Percentiles rank a stretch among this genome's conserved stretches.
phyloP scores from a whole-genome alignment of 2,888 invertebrate genomes.

The Drosophila tanythrix region DNA sequence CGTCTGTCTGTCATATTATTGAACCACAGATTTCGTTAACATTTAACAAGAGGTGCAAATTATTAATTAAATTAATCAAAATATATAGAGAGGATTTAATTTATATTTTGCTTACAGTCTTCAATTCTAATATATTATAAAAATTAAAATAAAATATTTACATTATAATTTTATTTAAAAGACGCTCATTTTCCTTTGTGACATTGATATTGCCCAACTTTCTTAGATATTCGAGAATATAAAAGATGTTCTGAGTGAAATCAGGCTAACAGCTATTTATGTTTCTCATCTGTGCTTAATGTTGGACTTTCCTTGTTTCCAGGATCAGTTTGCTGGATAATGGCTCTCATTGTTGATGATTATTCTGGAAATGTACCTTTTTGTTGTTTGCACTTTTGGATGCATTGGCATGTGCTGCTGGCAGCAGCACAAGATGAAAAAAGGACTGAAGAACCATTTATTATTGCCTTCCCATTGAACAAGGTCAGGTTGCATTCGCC shows the following conservation, averaged over 20 bases:
- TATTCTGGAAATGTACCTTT: slow-evolving; percentile 12
- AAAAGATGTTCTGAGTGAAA: not conserved
- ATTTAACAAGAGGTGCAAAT: not conserved
- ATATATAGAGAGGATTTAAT: too few species aligned
- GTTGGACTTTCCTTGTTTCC: not conserved
- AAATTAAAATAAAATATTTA: too few species aligned
- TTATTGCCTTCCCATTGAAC: slow-evolving; percentile 34
- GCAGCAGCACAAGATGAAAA: slow-evolving; percentile 41
- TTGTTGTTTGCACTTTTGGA: slow-evolving; percentile 10
- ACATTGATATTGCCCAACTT: too few species aligned
- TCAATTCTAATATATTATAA: too few species aligned
- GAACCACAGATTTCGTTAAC: not conserved
- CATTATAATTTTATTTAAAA: too few species aligned
- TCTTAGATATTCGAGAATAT: not conserved
- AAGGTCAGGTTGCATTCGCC: slow-evolving; percentile 51
- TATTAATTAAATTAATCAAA: too few species aligned
- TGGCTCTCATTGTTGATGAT: not conserved
- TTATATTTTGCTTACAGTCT: too few species aligned
- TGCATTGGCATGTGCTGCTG: slow-evolving; percentile 51
- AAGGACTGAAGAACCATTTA: slow-evolving; percentile 50
- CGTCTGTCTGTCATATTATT: not conserved
- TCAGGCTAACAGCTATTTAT: not conserved
- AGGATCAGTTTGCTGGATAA: not conserved
- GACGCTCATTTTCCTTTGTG: too few species aligned
- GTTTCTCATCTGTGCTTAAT: not conserved